These are phyloP conservation scores for Cervus canadensis DNA, from an alignment of 2,113 vertebrate genomes.

Conservation along the genomic window DNA sequence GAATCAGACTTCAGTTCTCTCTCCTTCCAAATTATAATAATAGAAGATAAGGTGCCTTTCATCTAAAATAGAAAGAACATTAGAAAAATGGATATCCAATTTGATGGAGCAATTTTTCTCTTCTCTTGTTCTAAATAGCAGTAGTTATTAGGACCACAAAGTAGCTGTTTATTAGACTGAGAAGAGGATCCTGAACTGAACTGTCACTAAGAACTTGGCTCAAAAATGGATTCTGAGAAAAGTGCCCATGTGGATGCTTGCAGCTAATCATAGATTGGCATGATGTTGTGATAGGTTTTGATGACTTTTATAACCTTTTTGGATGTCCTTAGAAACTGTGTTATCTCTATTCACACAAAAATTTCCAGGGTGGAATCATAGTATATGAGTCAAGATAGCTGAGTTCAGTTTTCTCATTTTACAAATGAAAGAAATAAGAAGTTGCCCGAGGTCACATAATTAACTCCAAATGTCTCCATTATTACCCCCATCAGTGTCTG, in stretches of 20 bases:
- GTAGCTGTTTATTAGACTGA: background rate
- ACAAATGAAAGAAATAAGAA: conserved; percentile 1
- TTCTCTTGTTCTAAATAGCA: conserved; percentile 33
- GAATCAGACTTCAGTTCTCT: background rate
- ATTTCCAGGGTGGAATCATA: background rate
- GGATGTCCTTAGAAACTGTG: background rate
- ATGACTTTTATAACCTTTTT: background rate
- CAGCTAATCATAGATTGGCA: background rate
- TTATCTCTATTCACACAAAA: background rate
- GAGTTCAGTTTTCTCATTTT: background rate
- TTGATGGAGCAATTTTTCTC: conserved; percentile 6
- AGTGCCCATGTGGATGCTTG: background rate
- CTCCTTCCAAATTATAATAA: conserved; percentile 46
- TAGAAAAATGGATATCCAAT: conserved; percentile 32
- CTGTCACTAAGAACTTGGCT: background rate
- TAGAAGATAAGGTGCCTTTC: conserved; percentile 36
- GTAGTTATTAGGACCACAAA: conserved; percentile 24
- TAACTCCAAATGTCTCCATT: background rate
- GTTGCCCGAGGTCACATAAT: background rate
- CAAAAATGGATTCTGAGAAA: background rate
- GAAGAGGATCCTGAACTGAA: background rate
- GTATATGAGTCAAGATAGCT: background rate
- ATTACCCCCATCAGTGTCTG: background rate
- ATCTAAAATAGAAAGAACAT: conserved; percentile 39
- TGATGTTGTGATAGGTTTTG: background rate